A percentile compares a stretch with the other conserved stretches of the same genome.
These are phyloP conservation scores for Intellagama lesueurii DNA, from an alignment of 2,797 vertebrate genomes.

Conservation along the genomic window DNA sequence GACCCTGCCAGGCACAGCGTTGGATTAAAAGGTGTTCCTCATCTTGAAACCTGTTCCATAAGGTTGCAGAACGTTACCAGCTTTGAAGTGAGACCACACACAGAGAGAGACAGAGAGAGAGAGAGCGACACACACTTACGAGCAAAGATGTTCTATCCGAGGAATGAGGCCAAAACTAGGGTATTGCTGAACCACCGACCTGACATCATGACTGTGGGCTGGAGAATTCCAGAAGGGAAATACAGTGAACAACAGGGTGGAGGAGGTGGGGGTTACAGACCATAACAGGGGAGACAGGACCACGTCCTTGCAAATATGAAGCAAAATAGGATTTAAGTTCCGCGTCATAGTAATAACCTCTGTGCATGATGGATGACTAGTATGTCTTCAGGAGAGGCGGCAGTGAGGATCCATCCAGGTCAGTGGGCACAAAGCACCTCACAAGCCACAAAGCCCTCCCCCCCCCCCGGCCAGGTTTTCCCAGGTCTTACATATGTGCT, in stretches of 20 bases:
- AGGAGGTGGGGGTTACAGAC: not conserved
- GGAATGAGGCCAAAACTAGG: not conserved
- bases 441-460: too few relatives aligned
- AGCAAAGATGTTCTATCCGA: not conserved
- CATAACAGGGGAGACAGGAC: not conserved
- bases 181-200: not conserved
- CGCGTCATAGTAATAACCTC: too few relatives aligned
- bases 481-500: not conserved
- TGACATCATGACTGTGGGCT: not conserved
- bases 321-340: too few relatives aligned
- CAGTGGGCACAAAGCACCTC: not conserved
- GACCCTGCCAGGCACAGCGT: too few relatives aligned
- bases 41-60: not conserved
- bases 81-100: too few relatives aligned
- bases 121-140: not conserved
- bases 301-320: too few relatives aligned
- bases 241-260: not conserved
- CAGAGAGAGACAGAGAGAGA: not conserved
- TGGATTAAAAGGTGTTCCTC: too few relatives aligned
- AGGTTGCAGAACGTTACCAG: rapidly evolving
- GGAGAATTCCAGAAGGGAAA: too few relatives aligned
- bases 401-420: too few relatives aligned
- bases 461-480: rapidly evolving
- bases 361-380: too few relatives aligned
- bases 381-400: too few relatives aligned